These are phyloP conservation scores for Mythimna loreyi DNA, from an alignment of 2,888 invertebrate species.

Conservation along the genomic window DNA sequence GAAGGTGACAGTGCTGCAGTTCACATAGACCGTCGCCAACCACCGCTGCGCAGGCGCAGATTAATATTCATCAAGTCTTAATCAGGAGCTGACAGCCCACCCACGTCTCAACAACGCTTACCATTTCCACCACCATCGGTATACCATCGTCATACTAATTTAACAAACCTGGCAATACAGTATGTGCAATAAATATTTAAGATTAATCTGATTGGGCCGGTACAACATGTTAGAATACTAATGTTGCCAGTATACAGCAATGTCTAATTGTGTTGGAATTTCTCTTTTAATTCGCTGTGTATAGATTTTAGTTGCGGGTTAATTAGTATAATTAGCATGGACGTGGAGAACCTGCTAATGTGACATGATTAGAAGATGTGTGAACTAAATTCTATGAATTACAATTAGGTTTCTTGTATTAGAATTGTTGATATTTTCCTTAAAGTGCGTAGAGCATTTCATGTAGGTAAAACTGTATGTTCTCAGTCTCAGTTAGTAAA, in stretches of 20 bases:
- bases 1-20: constrained; percentile 38
- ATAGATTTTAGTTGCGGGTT: constrained; percentile 60
- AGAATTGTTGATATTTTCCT: not conserved
- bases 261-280: constrained; percentile 71
- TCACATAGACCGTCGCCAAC: constrained; percentile 44
- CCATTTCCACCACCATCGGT: constrained; percentile 88
- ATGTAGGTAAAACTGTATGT: not conserved
- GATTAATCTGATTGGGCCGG: constrained; percentile 88
- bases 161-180: constrained; percentile 82
- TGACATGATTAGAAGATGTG: constrained; percentile 35
- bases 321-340: constrained; percentile 52
- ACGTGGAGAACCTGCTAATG: constrained; percentile 47
- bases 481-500: not conserved
- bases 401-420: constrained; percentile 24
- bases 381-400: constrained; percentile 47
- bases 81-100: constrained; percentile 85
- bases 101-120: constrained; percentile 84
- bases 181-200: constrained; percentile 90
- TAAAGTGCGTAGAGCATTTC: not conserved
- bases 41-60: constrained; percentile 62
- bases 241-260: constrained; percentile 69
- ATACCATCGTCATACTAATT: constrained; percentile 90
- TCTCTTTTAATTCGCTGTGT: constrained; percentile 65
- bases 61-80: constrained; percentile 88
- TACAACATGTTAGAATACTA: constrained; percentile 87